A percentile compares a stretch with the other conserved stretches of the same genome.
Evolutionary conservation across 2,888 invertebrate species (phyloP).

Genomic region (Bellardia bayeri): DNA sequence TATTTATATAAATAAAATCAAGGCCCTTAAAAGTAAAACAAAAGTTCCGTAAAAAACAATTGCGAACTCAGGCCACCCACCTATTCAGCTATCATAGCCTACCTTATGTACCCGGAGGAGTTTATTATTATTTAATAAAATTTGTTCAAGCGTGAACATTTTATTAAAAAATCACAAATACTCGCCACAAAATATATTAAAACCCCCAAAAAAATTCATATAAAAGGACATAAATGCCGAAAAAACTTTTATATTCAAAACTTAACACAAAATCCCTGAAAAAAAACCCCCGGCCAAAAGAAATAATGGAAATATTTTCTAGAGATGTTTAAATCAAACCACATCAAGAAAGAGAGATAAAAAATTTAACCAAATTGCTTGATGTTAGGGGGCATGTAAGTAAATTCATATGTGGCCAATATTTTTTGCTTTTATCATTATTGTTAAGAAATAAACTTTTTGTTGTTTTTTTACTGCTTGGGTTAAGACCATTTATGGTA

Average conservation of each 20-base stretch:
- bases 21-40: background rate
- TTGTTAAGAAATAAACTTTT: slow-evolving; percentile 24
- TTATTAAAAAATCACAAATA: slow-evolving; percentile 41
- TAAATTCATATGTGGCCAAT: slow-evolving; percentile 35
- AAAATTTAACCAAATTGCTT: background rate
- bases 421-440: slow-evolving; percentile 14
- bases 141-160: slow-evolving; percentile 50
- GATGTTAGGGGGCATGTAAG: background rate
- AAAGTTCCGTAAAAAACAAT: too few relatives aligned
- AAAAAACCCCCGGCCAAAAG: background rate
- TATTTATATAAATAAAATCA: background rate
- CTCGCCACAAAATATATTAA: background rate
- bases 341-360: background rate
- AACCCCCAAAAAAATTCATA: background rate
- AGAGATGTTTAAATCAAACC: slow-evolving; percentile 34
- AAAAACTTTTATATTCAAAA: slow-evolving; percentile 42
- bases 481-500: slow-evolving; percentile 41
- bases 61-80: too few relatives aligned
- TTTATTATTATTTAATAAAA: slow-evolving; percentile 9
- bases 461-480: background rate
- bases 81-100: too few relatives aligned
- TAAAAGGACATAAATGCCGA: background rate
- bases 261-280: slow-evolving; percentile 24
- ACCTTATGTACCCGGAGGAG: background rate
- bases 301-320: background rate